A percentile compares a stretch with the other conserved stretches of the same genome.
Conservation (phyloP, 2,888 invertebrate species). For the Phalera bucephala region DNA sequence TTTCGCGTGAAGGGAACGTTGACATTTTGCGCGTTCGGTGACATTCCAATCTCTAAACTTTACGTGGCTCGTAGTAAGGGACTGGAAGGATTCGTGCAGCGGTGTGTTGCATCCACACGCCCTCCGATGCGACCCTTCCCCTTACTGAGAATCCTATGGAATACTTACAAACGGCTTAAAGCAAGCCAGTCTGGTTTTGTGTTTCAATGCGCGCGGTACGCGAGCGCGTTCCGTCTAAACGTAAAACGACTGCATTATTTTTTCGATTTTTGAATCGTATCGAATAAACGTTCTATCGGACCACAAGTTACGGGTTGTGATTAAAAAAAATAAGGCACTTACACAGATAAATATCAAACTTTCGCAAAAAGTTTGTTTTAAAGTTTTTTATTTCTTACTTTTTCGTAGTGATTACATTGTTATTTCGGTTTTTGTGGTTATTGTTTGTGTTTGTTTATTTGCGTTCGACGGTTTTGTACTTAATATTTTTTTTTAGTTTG, state of each 20-base stretch:
- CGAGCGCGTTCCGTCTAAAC: conserved; percentile 52
- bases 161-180: conserved; percentile 76
- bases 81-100: conserved; percentile 69
- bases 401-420: conserved; percentile 52
- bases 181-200: conserved; percentile 80
- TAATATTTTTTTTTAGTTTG: conserved; percentile 32
- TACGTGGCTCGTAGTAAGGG: conserved; percentile 60
- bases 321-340: conserved; percentile 37
- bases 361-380: conserved; percentile 56
- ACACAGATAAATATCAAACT: conserved; percentile 39
- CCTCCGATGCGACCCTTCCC: conserved; percentile 79
- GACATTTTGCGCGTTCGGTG: conserved; percentile 48
- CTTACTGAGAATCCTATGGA: conserved; percentile 79
- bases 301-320: conserved; percentile 43
- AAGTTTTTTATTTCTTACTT: conserved; percentile 49
- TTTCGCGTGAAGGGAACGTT: conserved; percentile 30
- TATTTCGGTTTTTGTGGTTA: conserved; percentile 57
- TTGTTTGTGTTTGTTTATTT: conserved; percentile 55
- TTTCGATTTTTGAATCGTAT: conserved; percentile 61
- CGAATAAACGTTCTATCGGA: conserved; percentile 32
- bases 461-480: conserved; percentile 31
- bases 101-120: conserved; percentile 74
- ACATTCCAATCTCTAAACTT: conserved; percentile 38
- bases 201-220: conserved; percentile 73
- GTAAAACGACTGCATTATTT: conserved; percentile 43